Conservation (phyloP, 2,113 vertebrate species). For the Cygnus atratus region DNA sequence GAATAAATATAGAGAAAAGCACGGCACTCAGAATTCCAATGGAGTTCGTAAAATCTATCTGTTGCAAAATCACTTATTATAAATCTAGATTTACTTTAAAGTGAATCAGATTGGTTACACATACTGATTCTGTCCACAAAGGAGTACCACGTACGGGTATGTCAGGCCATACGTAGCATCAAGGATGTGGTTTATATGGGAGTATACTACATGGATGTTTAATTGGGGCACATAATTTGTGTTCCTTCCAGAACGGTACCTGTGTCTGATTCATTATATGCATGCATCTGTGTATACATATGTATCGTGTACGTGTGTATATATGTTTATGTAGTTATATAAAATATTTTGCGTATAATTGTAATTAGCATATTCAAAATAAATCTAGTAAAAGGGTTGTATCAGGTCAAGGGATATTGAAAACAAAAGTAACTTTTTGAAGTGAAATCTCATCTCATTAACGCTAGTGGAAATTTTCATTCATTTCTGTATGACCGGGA, state of each 20-base stretch:
- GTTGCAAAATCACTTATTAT: neutral
- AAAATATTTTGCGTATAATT: neutral
- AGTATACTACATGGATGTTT: neutral
- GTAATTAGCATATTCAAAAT: neutral
- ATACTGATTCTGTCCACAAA: neutral
- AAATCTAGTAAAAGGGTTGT: neutral
- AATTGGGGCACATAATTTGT: neutral
- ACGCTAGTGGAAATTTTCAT: neutral
- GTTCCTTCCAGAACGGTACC: neutral
- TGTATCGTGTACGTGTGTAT: rapidly evolving
- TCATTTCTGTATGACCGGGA: neutral
- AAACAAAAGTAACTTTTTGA: neutral
- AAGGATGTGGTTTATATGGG: neutral
- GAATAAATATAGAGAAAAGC: neutral
- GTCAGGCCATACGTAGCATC: neutral
- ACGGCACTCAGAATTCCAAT: neutral
- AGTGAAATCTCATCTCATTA: neutral
- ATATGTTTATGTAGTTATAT: neutral
- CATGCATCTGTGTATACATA: neutral
- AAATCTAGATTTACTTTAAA: neutral
- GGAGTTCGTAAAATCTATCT: neutral
- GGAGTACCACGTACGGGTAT: neutral
- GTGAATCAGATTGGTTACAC: neutral
- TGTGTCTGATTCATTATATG: neutral
- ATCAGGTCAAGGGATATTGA: conserved; percentile 8